Conservation (phyloP, 2,113 vertebrate genomes). For the Redunca redunca region DNA sequence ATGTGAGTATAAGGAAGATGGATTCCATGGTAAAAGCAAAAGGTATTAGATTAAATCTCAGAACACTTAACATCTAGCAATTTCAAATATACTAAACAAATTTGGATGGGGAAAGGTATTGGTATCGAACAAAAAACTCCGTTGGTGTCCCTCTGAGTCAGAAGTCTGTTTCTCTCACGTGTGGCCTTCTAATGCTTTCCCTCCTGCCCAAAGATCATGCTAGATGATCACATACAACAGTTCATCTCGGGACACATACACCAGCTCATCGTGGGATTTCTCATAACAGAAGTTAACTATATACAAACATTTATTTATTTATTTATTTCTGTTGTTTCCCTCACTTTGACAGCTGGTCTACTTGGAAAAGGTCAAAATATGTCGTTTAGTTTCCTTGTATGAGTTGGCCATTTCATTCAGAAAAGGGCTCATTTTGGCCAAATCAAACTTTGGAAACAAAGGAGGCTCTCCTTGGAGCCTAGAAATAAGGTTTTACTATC, state of each 20-base stretch:
- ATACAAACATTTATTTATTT: background rate
- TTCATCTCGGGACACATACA: background rate
- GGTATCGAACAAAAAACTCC: background rate
- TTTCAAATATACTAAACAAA: background rate
- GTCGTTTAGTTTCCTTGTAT: background rate
- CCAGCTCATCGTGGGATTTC: background rate
- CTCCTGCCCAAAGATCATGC: background rate
- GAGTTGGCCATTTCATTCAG: background rate
- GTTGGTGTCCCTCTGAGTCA: background rate
- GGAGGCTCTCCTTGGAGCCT: accelerated
- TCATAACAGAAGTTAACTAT: background rate
- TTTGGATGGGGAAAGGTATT: background rate
- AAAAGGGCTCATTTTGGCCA: background rate
- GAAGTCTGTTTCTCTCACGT: accelerated
- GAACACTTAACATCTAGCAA: background rate
- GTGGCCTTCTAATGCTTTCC: background rate
- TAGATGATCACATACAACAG: background rate
- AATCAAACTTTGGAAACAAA: background rate
- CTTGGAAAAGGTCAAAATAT: background rate
- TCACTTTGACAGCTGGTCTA: background rate
- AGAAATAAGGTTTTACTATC: background rate
- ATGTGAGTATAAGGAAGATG: background rate
- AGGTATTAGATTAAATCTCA: background rate
- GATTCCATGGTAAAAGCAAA: background rate
- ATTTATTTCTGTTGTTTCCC: background rate